phyloP scores from a whole-genome alignment of 2,113 vertebrate genomes.

The Ciconia boyciana region DNA sequence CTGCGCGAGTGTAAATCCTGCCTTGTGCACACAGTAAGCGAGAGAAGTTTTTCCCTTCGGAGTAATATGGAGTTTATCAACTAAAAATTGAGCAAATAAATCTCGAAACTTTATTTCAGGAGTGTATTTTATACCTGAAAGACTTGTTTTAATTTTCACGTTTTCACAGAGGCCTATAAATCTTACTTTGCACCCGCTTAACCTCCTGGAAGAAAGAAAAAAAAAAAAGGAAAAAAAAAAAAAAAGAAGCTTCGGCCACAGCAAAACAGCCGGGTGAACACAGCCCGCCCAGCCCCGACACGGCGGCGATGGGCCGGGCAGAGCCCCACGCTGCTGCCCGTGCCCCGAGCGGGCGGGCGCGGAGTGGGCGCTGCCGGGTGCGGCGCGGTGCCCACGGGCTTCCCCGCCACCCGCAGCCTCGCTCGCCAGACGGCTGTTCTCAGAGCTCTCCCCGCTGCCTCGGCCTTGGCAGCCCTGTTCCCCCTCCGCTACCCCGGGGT shows the following conservation, averaged over 20 bases:
- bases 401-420: background rate
- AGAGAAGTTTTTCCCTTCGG: conserved; percentile 7
- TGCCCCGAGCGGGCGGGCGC: background rate
- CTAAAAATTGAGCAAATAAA: conserved; percentile 37
- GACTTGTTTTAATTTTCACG: conserved; percentile 16
- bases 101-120: background rate
- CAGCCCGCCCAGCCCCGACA: background rate
- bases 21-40: background rate
- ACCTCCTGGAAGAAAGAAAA: accelerated
- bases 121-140: conserved; percentile 7
- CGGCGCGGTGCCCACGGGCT: background rate
- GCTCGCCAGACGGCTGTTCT: background rate
- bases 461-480: background rate
- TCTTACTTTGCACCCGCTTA: background rate
- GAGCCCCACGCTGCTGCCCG: background rate
- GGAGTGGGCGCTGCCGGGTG: background rate
- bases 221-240: background rate
- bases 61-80: conserved; percentile 29
- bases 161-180: conserved; percentile 40
- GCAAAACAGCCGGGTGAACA: background rate
- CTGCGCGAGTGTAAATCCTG: background rate
- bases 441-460: background rate
- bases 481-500: background rate
- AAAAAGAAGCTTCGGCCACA: no score
- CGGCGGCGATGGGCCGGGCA: background rate